Conservation (phyloP, 2,113 vertebrate species). For the Capreolus pygargus region DNA sequence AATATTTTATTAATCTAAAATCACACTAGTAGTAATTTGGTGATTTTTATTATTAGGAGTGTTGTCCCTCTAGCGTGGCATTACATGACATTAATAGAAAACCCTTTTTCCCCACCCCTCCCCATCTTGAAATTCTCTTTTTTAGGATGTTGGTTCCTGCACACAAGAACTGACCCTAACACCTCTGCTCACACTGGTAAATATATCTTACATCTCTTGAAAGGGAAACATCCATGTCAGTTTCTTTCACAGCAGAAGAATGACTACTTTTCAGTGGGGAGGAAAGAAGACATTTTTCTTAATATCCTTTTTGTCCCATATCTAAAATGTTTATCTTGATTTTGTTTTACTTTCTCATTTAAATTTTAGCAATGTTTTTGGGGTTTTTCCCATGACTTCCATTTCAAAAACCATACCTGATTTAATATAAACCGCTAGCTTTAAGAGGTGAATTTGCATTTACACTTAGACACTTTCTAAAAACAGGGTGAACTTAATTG, state of each 20-base stretch:
- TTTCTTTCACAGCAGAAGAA: constrained; percentile 76
- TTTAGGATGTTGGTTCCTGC: constrained; percentile 72
- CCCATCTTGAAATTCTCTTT: constrained; percentile 73
- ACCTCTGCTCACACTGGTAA: constrained; percentile 69
- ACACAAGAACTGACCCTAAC: constrained; percentile 49
- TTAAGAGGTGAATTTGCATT: constrained; percentile 66
- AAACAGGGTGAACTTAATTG: constrained; percentile 81
- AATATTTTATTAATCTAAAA: constrained; percentile 68
- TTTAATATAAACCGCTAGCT: constrained; percentile 70
- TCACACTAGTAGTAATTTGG: constrained; percentile 60
- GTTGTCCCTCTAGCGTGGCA: constrained; percentile 60
- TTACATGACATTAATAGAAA: constrained; percentile 59
- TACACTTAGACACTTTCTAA: constrained; percentile 81
- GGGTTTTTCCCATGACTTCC: constrained; percentile 48
- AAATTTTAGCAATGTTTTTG: constrained; percentile 48
- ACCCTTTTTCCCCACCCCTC: constrained; percentile 74
- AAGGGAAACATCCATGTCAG: constrained; percentile 35
- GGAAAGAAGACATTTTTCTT: constrained; percentile 81
- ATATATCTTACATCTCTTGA: constrained; percentile 58
- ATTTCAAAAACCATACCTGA: constrained; percentile 73
- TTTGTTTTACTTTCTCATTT: constrained; percentile 33
- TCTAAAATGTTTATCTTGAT: constrained; percentile 63
- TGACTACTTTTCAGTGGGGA: constrained; percentile 79
- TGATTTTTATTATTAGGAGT: constrained; percentile 45
- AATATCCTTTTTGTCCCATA: constrained; percentile 77